Evolutionary conservation across 2,888 invertebrate genomes (phyloP), one percentile per base, ranked within the genome.

Genomic region (Lydus trimaculatus): DNA sequence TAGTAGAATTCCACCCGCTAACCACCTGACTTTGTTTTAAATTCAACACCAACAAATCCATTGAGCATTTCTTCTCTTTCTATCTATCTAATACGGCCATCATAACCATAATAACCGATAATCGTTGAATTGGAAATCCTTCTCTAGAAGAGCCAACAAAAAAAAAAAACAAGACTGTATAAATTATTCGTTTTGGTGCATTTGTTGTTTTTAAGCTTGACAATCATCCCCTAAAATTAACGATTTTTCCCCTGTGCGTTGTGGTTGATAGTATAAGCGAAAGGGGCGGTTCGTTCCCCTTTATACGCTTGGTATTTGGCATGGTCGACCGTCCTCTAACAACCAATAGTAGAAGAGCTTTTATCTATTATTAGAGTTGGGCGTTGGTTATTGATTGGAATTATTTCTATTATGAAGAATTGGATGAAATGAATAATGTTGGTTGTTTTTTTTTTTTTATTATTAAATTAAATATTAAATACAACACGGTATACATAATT

Each of bases 71-170:
- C 43, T n/a, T 43, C 43, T 36, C n/a, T n/a, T 43, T 33, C 63
- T 48, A 39, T 31, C 43, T n/a, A 28, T 15, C 43, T 43, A 43
- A 43, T 43, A 43, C n/a, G 43, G 1, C 43, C 43, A 43, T 43
- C 8, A 43, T 43, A 43, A 43, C 43, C 43, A 43, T 43, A 43
- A 17, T 43, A 48, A 20, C 56, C 60, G 36, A 63, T 70, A 66
- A 64, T 67, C 73, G 61, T 72, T 72, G 70, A 72, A 65, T 66
- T 70, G 73, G 70, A 73, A 66, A 56, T 67, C 72, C 70, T 71
- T 60, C 8, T 33, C 33, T 33, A 6, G 1, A 7, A 33, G 4
- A 33, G 4, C 3, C 33, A 33, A 11, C 2, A 33, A 33, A 33
- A 33, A 33, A 33, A 33, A 33, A 7, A 33, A 1, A 33, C 3